Evolutionary conservation across 1,140 invertebrate genomes (phyloP), one percentile per base, ranked within the genome.

Genomic region (Pachypeltis micranthus): DNA sequence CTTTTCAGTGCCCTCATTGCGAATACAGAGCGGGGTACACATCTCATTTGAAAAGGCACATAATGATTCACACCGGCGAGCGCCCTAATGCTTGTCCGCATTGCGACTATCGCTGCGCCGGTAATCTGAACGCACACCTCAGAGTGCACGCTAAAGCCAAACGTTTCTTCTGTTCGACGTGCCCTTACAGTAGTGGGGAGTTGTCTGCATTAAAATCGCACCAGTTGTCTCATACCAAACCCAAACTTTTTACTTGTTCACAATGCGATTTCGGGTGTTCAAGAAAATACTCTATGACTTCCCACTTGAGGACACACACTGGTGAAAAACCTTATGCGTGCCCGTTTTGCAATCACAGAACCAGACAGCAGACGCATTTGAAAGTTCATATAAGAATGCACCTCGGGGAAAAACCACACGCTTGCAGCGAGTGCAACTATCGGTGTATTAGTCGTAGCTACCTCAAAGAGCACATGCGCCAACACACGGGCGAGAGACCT

Each of bases 361-460:
- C 26, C 19, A 27, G 19, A 27, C 27, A 31, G 19, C 21, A 24
- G 12, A 21, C 26, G 14, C 24, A 21, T 25, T n/a, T 59, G 21
- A 21, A 27, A 1, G 1, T 27, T 1, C 57, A 59, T n/a, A 27
- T 27, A 31, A 27, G 57, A 19, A 59, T 19, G 25, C 29, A 31
- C 10, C 25, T 10, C 2, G 78, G 77, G 0, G 76, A 78, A 31
- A 80, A 79, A 65, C 79, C 79, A 0, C 77, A 78, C 60, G 70
- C 74, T 0, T 80, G 79, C 68, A 74, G 78, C 29, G 63, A 77
- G 2, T 80, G 82, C 58, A 83, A 82, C 19, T 54, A 61, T 14
- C 81, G 77, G 64, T 86, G 85, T 68, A 85, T 84, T 28, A 85
- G 83, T 0, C 84, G 83, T 1, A 84, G 83, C 0, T 84, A 86